Percentiles rank a stretch among this genome's conserved stretches.
Evolutionary conservation across 2,113 vertebrate species (phyloP).

Genomic region (Ceuthmochares aereus): DNA sequence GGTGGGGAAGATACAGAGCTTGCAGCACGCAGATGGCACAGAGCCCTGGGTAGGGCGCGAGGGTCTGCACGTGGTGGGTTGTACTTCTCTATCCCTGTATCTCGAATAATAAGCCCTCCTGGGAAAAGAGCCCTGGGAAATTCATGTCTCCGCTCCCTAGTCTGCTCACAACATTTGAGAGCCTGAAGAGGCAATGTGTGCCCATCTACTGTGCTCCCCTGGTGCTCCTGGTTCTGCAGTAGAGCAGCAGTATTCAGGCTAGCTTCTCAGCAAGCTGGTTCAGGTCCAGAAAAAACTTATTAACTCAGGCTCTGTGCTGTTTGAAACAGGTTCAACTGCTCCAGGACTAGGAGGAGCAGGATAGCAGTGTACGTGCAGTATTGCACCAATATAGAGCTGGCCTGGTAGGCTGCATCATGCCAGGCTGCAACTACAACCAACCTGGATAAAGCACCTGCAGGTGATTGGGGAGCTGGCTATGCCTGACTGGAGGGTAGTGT

Average conservation of each 20-base stretch:
- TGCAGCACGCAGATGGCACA: fast-evolving
- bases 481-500: background rate
- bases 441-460: constrained; percentile 15
- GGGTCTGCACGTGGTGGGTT: background rate
- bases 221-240: background rate
- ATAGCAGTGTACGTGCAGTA: background rate
- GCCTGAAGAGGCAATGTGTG: background rate
- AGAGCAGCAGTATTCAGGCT: background rate
- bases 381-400: background rate
- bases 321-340: background rate
- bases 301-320: background rate
- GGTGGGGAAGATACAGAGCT: background rate
- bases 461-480: constrained; percentile 15
- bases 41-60: fast-evolving
- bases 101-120: background rate
- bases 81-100: background rate
- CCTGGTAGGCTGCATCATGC: background rate
- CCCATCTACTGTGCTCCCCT: background rate
- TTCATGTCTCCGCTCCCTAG: background rate
- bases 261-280: background rate
- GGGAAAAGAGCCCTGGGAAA: background rate
- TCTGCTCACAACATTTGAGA: background rate
- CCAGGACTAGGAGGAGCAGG: background rate
- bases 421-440: constrained; percentile 8
- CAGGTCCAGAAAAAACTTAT: background rate